Evolutionary conservation across 2,888 invertebrate genomes (phyloP), one percentile per base, ranked within the genome.

Genomic region (Alloscopus bannaensis): DNA sequence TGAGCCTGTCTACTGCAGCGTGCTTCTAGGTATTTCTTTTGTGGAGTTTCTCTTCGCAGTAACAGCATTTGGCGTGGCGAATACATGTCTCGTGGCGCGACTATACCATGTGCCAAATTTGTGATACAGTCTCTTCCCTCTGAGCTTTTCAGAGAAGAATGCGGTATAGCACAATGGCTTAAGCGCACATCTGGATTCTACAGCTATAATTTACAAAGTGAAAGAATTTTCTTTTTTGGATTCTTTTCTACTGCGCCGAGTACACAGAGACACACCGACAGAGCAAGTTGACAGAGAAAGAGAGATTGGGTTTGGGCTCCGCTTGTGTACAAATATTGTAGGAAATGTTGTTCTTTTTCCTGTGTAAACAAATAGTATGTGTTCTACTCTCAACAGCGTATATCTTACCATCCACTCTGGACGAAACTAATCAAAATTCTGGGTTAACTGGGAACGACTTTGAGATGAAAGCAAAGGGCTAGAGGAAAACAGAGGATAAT

Each of bases 181-280:
- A n/a, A n/a, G n/a, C 8, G 50, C 59, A 60, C 79, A 79, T 79
- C 79, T 79, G 79, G 79, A 79, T 79, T 72, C 11, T 42, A 68
- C 66, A 47, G 52, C 71, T 52, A 72, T 79, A 79, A 79, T 72
- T 79, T 68, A 79, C 72, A 73, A 59, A 68, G 42, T 18, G 42
- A 60, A 66, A 60, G 72, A 79, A 79, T 79, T 68, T 28, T 40
- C 20, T 26, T 18, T 24, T n/a, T 45, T 2, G 3, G 24, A 22
- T 55, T 55, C 26, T 55, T 29, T n/a, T 42, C 62, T n/a, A n/a
- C 26, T 59, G 29, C 22, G 40, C 40, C 29, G 59, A 20, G n/a
- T n/a, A n/a, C n/a, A n/a, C n/a, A n/a, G n/a, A n/a, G n/a, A n/a
- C n/a, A n/a, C n/a, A n/a, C n/a, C n/a, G n/a, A n/a, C n/a, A n/a